These are phyloP conservation scores for Mimas tiliae DNA, from an alignment of 2,888 invertebrate species.

Conservation along the genomic window DNA sequence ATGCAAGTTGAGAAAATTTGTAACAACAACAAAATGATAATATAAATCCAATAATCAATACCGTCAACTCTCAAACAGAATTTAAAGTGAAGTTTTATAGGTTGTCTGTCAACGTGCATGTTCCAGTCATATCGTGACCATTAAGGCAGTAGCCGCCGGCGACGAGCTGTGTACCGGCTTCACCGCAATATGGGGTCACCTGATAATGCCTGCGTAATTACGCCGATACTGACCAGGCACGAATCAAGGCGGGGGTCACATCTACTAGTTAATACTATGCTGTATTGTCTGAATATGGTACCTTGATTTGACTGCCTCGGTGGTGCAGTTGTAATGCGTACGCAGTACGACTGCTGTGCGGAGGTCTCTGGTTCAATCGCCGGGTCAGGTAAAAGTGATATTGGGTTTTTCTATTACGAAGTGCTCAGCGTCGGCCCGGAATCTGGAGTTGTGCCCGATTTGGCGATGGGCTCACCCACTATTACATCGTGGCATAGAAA, in stretches of 20 bases:
- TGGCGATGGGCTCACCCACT: no score
- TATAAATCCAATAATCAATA: background rate
- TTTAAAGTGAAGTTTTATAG: constrained; percentile 33
- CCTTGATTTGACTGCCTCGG: background rate
- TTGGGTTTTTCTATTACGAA: no score
- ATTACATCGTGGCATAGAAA: no score
- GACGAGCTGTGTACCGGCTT: constrained; percentile 48
- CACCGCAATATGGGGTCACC: constrained; percentile 81
- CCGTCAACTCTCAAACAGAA: constrained; percentile 3
- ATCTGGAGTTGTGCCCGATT: no score
- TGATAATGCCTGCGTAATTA: constrained; percentile 81
- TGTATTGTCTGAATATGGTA: background rate
- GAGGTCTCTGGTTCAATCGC: no score
- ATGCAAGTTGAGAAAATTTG: no score
- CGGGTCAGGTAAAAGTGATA: no score
- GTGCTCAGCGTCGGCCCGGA: no score
- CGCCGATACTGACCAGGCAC: constrained; percentile 63
- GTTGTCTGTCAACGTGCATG: constrained; percentile 47
- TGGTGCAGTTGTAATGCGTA: no score
- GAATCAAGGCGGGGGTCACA: constrained; percentile 20
- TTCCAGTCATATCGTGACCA: constrained; percentile 53
- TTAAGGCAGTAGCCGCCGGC: constrained; percentile 55
- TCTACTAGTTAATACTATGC: constrained; percentile 50
- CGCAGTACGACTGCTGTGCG: no score
- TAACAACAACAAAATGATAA: background rate